Evolutionary conservation across 1,140 invertebrate genomes (phyloP), one percentile per base, ranked within the genome.

Genomic region (Aphelinus certus): DNA sequence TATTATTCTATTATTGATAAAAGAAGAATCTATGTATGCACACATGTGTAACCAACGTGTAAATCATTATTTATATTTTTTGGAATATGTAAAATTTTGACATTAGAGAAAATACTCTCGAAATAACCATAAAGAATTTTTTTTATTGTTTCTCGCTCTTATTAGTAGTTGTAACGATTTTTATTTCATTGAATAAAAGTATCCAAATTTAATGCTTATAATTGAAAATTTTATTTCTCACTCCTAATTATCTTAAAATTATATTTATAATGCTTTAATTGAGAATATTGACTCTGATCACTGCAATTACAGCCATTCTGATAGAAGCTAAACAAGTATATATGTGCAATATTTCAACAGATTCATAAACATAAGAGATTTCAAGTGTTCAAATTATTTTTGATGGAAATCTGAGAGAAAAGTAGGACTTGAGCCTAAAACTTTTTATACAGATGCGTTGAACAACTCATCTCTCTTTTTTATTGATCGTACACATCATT

Each of bases 21-120:
- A 66, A 61, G 3, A 6, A 43, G 42, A 2, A 53, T 61, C 48
- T 73, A 73, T 67, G 48, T 57, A 65, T 73, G 67, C 69, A 6
- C 56, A 10, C 45, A 7, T 75, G 48, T 55, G 26, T 63, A 69
- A 69, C 7, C 26, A 46, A 65, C 48, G 66, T 69, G 9, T 64
- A 63, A 69, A 6, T 75, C 45, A 73, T 75, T 69, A 75, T 69
- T 75, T 75, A 64, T 75, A 75, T 69, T 60, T 69, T 70, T 75
- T 46, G 5, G 64, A 75, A 69, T 69, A 1, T 70, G 63, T 69
- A 57, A 63, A 26, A 69, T 7, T 75, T 48, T n/a, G 46, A 45
- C 9, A 5, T 45, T 69, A 51, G 46, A 57, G 66, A 74, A 62
- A 63, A 47, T 67, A 62, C 55, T 62, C 66, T 73, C 48, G 51